Evolutionary conservation across 2,888 invertebrate species (phyloP).

Genomic region (Capitulum mitella): DNA sequence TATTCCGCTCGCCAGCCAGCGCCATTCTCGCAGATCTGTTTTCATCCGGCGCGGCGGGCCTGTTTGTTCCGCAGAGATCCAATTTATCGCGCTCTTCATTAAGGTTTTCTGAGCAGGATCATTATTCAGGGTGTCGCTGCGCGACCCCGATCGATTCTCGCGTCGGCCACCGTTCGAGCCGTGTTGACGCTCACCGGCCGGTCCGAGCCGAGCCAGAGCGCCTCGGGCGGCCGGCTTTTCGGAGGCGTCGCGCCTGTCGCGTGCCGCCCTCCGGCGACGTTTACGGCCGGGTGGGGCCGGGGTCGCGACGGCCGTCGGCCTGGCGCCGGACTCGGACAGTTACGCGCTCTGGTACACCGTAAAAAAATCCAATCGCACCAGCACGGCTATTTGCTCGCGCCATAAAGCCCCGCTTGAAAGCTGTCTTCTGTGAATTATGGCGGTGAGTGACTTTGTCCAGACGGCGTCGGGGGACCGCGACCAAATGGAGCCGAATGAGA

Average conservation of each 20-base stretch:
- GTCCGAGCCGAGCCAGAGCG: too few relatives aligned
- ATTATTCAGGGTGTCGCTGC: constrained; percentile 18
- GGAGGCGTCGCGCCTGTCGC: too few relatives aligned
- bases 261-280: neutral
- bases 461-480: too few relatives aligned
- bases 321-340: neutral
- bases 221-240: too few relatives aligned
- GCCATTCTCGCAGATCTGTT: neutral
- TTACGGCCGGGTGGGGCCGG: neutral
- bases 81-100: constrained; percentile 23
- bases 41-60: neutral
- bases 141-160: neutral
- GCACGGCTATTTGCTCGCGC: neutral
- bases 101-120: neutral
- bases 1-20: neutral
- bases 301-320: neutral
- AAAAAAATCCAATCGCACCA: constrained; percentile 18
- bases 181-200: too few relatives aligned
- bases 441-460: too few relatives aligned
- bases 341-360: neutral
- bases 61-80: constrained; percentile 17
- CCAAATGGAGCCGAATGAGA: too few relatives aligned
- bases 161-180: too few relatives aligned
- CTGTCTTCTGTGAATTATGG: neutral
- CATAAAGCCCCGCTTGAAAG: neutral